These are phyloP conservation scores for Neoitamus cyanurus DNA, from an alignment of 2,888 invertebrate genomes.

Conservation along the genomic window DNA sequence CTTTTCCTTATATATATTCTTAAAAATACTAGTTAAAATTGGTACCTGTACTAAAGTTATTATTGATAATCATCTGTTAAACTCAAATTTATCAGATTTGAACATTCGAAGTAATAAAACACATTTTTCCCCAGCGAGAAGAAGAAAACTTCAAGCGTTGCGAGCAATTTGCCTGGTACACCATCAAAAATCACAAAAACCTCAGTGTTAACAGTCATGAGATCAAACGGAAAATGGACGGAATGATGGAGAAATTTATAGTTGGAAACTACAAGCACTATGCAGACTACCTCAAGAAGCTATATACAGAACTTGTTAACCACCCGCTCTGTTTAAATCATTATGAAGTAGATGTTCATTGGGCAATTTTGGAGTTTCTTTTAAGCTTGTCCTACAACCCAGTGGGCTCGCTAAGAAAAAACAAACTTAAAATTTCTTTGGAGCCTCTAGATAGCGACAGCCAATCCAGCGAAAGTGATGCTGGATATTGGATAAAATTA, in stretches of 20 bases:
- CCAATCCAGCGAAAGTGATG: background rate
- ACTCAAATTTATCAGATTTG: no score
- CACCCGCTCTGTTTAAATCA: slow-evolving; percentile 59
- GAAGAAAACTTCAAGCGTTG: slow-evolving; percentile 65
- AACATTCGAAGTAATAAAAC: no score
- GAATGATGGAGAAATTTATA: slow-evolving; percentile 66
- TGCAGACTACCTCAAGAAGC: slow-evolving; percentile 63
- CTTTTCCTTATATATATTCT: no score
- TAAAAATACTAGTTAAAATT: no score
- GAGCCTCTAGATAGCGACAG: slow-evolving; percentile 8
- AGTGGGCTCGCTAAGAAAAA: slow-evolving; percentile 58
- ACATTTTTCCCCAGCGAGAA: slow-evolving; percentile 58
- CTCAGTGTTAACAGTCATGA: slow-evolving; percentile 67
- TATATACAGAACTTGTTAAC: slow-evolving; percentile 60
- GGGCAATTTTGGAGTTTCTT: slow-evolving; percentile 67
- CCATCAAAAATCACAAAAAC: slow-evolving; percentile 67
- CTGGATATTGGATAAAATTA: slow-evolving; percentile 32
- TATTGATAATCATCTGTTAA: no score
- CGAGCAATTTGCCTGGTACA: slow-evolving; percentile 64
- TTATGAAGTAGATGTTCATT: slow-evolving; percentile 66
- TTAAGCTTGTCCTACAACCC: slow-evolving; percentile 65
- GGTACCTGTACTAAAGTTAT: no score
- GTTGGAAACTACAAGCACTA: slow-evolving; percentile 67
- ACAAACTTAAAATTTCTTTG: slow-evolving; percentile 56
- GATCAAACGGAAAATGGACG: slow-evolving; percentile 66